These are phyloP conservation scores for Cheilosia pagana DNA, from an alignment of 2,888 invertebrate species.

Conservation along the genomic window DNA sequence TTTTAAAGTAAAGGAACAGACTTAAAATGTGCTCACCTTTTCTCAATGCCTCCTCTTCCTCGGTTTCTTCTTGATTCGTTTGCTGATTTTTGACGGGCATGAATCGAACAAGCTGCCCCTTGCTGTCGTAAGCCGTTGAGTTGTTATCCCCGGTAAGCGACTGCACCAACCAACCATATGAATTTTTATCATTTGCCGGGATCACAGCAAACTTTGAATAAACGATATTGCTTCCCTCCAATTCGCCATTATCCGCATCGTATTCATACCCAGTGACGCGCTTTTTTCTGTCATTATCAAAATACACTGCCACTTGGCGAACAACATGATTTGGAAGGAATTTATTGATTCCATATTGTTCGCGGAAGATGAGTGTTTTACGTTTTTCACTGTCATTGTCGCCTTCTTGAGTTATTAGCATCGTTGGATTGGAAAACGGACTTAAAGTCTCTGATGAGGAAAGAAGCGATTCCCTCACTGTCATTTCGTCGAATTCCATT, in stretches of 20 bases:
- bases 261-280: conserved; percentile 38
- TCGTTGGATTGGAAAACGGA: conserved; percentile 18
- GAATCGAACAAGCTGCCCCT: conserved; percentile 9
- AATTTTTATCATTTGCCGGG: conserved; percentile 18
- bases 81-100: background rate
- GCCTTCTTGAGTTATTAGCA: conserved; percentile 19
- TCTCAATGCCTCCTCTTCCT: conserved; percentile 1
- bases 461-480: background rate
- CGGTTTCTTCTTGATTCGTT: background rate
- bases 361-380: conserved; percentile 13
- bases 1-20: too few relatives aligned
- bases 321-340: conserved; percentile 30
- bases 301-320: conserved; percentile 7
- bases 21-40: background rate
- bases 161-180: conserved; percentile 32
- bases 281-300: conserved; percentile 24
- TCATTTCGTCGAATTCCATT: background rate
- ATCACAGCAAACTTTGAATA: conserved; percentile 16
- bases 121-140: conserved; percentile 10
- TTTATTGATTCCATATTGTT: conserved; percentile 11
- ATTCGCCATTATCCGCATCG: background rate
- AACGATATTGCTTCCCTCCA: conserved; percentile 9
- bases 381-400: background rate
- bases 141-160: background rate
- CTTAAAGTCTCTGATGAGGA: conserved; percentile 28